Percentiles rank a stretch among this genome's conserved stretches.
Conservation (phyloP, 2,888 invertebrate genomes). For the Spisula subtruncata region DNA sequence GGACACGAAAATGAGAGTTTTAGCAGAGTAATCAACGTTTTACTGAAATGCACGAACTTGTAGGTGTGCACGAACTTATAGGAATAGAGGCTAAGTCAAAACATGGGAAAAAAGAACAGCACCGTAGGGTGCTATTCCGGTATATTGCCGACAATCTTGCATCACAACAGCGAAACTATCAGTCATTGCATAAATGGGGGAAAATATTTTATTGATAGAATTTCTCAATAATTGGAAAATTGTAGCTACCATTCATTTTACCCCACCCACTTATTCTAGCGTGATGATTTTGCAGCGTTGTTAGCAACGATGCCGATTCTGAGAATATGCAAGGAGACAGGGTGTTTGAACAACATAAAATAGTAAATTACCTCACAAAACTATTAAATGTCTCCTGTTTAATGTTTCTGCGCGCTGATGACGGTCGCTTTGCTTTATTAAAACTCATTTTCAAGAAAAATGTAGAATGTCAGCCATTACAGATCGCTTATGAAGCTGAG, state of each 20-base stretch:
- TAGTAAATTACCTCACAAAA: constrained; percentile 81
- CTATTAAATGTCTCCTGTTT: constrained; percentile 83
- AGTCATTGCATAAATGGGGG: too few relatives aligned
- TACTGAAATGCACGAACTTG: too few relatives aligned
- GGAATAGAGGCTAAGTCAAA: too few relatives aligned
- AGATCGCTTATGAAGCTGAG: constrained; percentile 18
- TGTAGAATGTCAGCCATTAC: constrained; percentile 45
- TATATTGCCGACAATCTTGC: too few relatives aligned
- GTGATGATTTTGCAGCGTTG: constrained; percentile 39
- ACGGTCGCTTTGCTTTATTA: constrained; percentile 78
- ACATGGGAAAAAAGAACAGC: too few relatives aligned
- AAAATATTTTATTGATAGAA: too few relatives aligned
- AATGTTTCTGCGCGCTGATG: constrained; percentile 84
- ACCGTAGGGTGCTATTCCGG: too few relatives aligned
- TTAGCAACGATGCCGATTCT: constrained; percentile 46
- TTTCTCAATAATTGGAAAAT: too few relatives aligned
- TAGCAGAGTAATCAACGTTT: too few relatives aligned
- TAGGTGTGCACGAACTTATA: too few relatives aligned
- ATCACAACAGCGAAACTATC: too few relatives aligned
- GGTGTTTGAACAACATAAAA: background rate
- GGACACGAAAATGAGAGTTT: too few relatives aligned
- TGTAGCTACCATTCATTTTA: background rate
- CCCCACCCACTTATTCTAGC: constrained; percentile 63
- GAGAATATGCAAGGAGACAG: background rate
- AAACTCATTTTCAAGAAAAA: constrained; percentile 43